Base-by-base conservation (phyloP, 2,797 vertebrate species). In the Nyctibius grandis region DNA sequence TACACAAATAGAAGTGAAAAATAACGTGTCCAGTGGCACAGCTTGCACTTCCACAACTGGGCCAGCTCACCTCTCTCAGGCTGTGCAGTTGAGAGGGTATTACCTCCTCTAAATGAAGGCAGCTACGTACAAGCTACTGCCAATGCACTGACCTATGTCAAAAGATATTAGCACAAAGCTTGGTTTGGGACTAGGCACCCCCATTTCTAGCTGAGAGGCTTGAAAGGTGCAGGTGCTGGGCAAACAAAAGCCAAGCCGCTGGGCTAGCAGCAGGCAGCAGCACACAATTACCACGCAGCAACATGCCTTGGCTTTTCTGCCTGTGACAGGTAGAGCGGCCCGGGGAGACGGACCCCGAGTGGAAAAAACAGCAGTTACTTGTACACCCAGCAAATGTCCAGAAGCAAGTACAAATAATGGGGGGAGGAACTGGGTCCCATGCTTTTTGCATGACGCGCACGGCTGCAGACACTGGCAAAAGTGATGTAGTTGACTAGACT, bases 271-370 rank as follows among this genome's bases (percentile, higher is more conserved):
- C 20, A 3, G 34, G 51, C 76, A 81, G 33, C 80, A 33, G 40
- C 5, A 1, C 19, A 4, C 28, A 19, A 9, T 0, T 0, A 33
- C 1, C 54, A 42, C 0, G 0, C 45, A 80, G 76, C 17, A 81
- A 47, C 50, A 1, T 1, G 6, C 36, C 40, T 10, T 8, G 48
- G 75, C 48, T 65, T 57, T 64, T 16, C 74, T 8, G 31, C 4
- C 12, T 6, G 9, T 20, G 15, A 33, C 36, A 34, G 21, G 69
- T 6, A 73, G 68, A 59, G 59, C 57, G 59, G 73, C 74, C 65
- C 31, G 31, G 29, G 67, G 36, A 79, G 34, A 50, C 6, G 29
- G 42, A 19, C 67, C 73, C 36, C 1, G 1, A 26, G 60, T 4
- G 18, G 53, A 60, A 81, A 79, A 70, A 53, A 9, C 22, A 56